A percentile compares a stretch with the other conserved stretches of the same genome.
Conservation (phyloP, 2,888 invertebrate species). For the Hermaeophaga mercurialis region DNA sequence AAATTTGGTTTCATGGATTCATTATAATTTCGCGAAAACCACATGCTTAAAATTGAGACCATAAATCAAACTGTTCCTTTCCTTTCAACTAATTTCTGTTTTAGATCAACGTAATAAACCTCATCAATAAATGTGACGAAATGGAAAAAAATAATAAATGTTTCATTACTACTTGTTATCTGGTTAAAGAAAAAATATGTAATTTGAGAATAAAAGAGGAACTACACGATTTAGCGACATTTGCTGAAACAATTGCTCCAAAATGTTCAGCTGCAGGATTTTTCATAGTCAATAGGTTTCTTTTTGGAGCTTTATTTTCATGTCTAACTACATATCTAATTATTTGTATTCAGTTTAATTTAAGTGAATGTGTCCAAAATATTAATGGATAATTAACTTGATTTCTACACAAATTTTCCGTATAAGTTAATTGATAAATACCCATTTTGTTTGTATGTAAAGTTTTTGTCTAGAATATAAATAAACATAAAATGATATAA, state of each 20-base stretch:
- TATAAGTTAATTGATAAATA: no score
- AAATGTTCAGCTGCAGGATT: conserved; percentile 20
- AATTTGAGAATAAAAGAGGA: conserved; percentile 1
- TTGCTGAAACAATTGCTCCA: conserved; percentile 6
- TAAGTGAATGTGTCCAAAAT: neutral
- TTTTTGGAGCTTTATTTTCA: conserved; percentile 19
- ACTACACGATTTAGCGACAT: conserved; percentile 12
- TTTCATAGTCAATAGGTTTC: conserved; percentile 14
- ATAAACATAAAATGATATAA: no score
- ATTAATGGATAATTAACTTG: no score
- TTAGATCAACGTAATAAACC: conserved; percentile 9
- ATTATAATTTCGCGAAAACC: no score
- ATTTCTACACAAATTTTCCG: no score
- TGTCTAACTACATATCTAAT: conserved; percentile 20
- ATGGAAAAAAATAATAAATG: conserved; percentile 4
- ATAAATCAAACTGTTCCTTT: no score
- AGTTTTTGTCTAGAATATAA: no score
- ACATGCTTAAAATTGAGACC: no score
- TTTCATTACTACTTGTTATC: conserved; percentile 1
- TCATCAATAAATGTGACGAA: conserved; percentile 19
- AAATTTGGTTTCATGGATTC: no score
- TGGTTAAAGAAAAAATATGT: conserved; percentile 1
- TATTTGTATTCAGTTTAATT: conserved; percentile 23
- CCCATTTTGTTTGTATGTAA: no score
- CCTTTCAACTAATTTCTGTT: no score